phyloP scores from a whole-genome alignment of 2,797 vertebrate genomes.

The Allenopithecus nigroviridis region DNA sequence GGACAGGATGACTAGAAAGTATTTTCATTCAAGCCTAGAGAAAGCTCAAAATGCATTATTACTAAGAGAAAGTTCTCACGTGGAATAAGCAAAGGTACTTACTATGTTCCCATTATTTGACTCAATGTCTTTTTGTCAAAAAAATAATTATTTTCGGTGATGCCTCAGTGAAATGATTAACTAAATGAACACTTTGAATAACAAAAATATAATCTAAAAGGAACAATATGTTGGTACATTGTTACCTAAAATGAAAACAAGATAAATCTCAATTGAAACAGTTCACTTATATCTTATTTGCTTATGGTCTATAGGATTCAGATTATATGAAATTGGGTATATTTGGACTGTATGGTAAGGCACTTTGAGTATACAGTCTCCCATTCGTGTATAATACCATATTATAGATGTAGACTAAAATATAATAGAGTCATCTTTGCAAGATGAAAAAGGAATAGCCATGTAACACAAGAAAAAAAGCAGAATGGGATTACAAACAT shows the following conservation, averaged over 20 bases:
- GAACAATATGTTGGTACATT: background rate
- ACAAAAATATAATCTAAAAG: background rate
- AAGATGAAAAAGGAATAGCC: background rate
- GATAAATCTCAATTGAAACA: background rate
- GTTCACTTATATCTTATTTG: background rate
- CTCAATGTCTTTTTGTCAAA: background rate
- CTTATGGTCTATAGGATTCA: background rate
- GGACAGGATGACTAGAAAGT: background rate
- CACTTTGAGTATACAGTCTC: background rate
- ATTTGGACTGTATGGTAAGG: background rate
- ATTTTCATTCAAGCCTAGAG: background rate
- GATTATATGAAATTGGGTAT: background rate
- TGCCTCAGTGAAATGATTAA: background rate
- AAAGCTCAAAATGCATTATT: conserved; percentile 12
- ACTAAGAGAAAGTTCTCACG: background rate
- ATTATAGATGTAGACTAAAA: background rate
- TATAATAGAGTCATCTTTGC: background rate
- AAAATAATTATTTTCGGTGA: background rate
- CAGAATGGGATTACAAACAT: background rate
- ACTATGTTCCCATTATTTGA: background rate
- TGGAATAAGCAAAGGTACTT: background rate
- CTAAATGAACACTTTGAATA: background rate
- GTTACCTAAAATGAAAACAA: background rate
- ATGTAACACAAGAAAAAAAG: background rate
- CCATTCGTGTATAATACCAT: background rate